Conservation (phyloP, 2,113 vertebrate species). For the Labeo rohita region DNA sequence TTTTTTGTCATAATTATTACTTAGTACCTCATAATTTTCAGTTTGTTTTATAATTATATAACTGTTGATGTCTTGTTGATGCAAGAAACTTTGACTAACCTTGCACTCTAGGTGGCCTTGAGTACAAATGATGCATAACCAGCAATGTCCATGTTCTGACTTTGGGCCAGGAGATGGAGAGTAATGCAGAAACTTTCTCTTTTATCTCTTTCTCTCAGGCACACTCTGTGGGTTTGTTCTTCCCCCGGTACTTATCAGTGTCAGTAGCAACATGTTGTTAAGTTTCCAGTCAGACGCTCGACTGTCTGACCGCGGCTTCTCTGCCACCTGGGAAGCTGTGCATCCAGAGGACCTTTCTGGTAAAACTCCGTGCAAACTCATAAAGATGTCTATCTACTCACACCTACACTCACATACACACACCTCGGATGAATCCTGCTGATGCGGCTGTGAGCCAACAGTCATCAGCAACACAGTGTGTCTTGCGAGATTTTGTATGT, state of each 20-base stretch:
- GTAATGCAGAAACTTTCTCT: slow-evolving; percentile 18
- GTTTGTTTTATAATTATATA: too few species aligned
- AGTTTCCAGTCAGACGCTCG: slow-evolving; percentile 73
- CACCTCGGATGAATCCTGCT: slow-evolving; percentile 23
- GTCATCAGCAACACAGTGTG: slow-evolving; percentile 2
- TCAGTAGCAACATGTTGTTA: slow-evolving; percentile 68
- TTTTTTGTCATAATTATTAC: too few species aligned
- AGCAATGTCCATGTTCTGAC: background rate
- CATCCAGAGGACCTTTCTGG: slow-evolving; percentile 77
- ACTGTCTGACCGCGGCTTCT: slow-evolving; percentile 75
- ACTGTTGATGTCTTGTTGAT: background rate
- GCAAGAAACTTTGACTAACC: background rate
- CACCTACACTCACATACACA: slow-evolving; percentile 43
- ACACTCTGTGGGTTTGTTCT: slow-evolving; percentile 73
- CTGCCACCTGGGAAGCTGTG: slow-evolving; percentile 76
- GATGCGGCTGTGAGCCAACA: background rate
- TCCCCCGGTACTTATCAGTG: slow-evolving; percentile 74
- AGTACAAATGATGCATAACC: background rate
- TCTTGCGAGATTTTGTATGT: background rate
- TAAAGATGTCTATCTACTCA: slow-evolving; percentile 29
- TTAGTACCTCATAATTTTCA: too few species aligned
- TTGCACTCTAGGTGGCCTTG: background rate
- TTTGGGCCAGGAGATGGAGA: background rate
- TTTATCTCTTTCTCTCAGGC: slow-evolving; percentile 62
- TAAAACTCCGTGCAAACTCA: slow-evolving; percentile 50